Base-by-base conservation (phyloP, 2,797 vertebrate species). In the Diplodus puntazzo region DNA sequence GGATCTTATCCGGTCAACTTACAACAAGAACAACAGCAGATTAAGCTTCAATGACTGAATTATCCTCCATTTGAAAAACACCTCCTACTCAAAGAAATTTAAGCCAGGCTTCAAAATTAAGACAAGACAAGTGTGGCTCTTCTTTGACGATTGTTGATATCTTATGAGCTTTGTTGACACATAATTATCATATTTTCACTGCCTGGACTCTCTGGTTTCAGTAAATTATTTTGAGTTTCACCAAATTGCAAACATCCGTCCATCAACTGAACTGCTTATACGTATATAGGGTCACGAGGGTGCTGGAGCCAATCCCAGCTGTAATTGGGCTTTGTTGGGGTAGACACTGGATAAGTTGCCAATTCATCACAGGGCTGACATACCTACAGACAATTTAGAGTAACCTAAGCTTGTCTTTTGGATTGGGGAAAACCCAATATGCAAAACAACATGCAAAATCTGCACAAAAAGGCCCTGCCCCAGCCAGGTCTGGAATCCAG, bases 21-120 rank as follows among this genome's bases (percentile, higher is more conserved):
- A 58, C 75, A 81, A 66, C 21, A 46, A 73, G 59, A 63, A 75
- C 61, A 75, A 60, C 75, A 58, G 73, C 62, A 84, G 81, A 84
- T 84, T 69, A 74, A 75, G 54, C 61, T 50, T 73, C 60, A 79
- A n/a, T 46, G 76, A 53, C 53, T 63, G 60, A 84, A 82, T 84
- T 68, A 68, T 49, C 68, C 80, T 11, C 21, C 43, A 11, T 62
- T 53, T 67, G 66, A 77, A 75, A 57, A 80, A 69, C 68, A 34
- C 66, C 52, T 79, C 79, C 71, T 45, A 57, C 72, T 87, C 68
- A 43, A 7, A 53, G 10, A 34, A 52, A 73, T 43, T 68, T 4
- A 78, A 49, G 27, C 11, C 59, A 3, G 5, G 57, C 57, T 39
- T 75, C 14, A 59, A 61, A 67, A 66, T 62, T 2, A 49, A 64